Evolutionary conservation across 2,888 invertebrate genomes (phyloP), one percentile per base, ranked within the genome.

Genomic region (Drosophila algonquin): DNA sequence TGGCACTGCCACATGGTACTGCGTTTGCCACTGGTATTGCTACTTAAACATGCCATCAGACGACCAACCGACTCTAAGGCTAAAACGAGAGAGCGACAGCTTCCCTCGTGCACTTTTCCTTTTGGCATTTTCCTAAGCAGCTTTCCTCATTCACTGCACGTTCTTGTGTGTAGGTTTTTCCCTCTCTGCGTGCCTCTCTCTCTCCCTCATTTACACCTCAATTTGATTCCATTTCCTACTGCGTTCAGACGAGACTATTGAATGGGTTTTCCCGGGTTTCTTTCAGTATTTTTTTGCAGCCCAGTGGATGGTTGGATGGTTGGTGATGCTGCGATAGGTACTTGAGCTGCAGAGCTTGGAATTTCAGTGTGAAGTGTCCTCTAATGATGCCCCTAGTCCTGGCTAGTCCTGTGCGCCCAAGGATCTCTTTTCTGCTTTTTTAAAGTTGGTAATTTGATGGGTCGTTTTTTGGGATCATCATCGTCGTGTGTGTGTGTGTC

Each of bases 191-290:
- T 35, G 55, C 21, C 75, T 72, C 74, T 77, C 40, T 81, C 82
- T 81, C 80, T 78, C 75, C 78, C 78, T 77, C 88, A 88, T 89
- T 89, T 89, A 86, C 88, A 87, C 86, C 86, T 89, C 86, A 88
- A 89, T 89, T 89, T 88, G 80, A 87, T 88, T 89, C 82, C 79
- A 87, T 89, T 87, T 86, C 80, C 89, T 2, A 14, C 40, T 76
- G 70, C 58, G 59, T 69, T 69, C 18, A 67, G 79, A 18, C 69
- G 57, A 63, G 72, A 58, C 73, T 32, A 44, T 63, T 50, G 59
- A 63, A 76, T 70, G 68, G 61, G 14, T 54, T 69, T 46, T 6
- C 40, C 14, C 14, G 40, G 40, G 2, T 40, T 40, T 18, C 18
- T 47, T 12, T 27, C 14, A 32, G 58, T 48, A n/a, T 45, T 32